Evolutionary conservation across 2,888 invertebrate species (phyloP), one percentile per base, ranked within the genome.

Genomic region (Tolmerus cingulatus): DNA sequence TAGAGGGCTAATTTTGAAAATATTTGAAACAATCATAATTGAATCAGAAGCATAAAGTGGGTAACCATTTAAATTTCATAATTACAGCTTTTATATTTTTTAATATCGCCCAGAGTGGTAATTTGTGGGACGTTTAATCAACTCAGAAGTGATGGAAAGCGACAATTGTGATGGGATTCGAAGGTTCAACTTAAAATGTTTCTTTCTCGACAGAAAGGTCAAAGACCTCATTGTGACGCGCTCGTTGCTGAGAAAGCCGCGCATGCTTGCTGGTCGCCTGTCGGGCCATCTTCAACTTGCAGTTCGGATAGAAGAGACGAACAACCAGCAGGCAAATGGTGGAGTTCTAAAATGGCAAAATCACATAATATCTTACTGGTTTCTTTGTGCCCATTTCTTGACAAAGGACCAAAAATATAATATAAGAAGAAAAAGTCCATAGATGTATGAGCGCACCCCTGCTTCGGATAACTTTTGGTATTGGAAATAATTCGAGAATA

Each of bases 171-270:
- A 37, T 37, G 19, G 12, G 43, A 16, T 40, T 30, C 9, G 5
- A 8, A 23, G 51, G 23, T 51, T 79, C 51, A 14, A 51, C 16
- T 46, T 30, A 79, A 51, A 46, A 40, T 46, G 27, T 82, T 82
- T 82, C 82, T 34, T 82, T 57, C 82, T 46, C 37, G 57, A 14
- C 30, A 40, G 2, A 84, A 66, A 66, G 66, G 82, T 84, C 82
- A 84, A 84, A 84, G 82, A 37, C 57, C 82, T 82, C 81, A 30
- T 27, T 27, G 55, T 57, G n/a, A 19, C 12, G 12, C 3, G 30
- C 57, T 79, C 30, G 30, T 79, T 46, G 51, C 23, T 46, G 27
- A 79, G 12, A 76, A 76, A 37, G 16, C 76, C 14, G 8, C 5
- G 16, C 74, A 37, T 34, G 30, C n/a, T 2, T 14, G 30, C 16